Evolutionary conservation across 2,888 invertebrate genomes (phyloP).

Genomic region (Drosophila atroscutellata): DNA sequence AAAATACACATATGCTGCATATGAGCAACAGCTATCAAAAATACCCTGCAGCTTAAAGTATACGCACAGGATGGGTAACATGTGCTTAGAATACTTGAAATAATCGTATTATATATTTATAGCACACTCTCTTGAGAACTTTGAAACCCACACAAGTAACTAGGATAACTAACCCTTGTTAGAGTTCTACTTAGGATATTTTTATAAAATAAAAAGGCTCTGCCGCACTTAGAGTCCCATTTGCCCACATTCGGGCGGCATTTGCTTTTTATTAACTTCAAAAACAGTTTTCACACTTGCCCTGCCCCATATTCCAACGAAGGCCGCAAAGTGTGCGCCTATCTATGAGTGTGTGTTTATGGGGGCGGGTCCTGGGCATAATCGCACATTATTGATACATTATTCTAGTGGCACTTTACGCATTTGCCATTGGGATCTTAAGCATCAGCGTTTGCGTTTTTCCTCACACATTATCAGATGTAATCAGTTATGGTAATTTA

Average conservation of each 20-base stretch:
- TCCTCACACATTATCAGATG: background rate
- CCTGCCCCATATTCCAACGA: constrained; percentile 12
- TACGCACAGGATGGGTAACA: background rate
- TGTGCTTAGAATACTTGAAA: background rate
- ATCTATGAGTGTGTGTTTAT: constrained; percentile 8
- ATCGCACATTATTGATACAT: constrained; percentile 71
- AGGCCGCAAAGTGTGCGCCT: constrained; percentile 8
- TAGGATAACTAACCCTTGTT: background rate
- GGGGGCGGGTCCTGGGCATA: constrained; percentile 52
- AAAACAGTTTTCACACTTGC: constrained; percentile 39
- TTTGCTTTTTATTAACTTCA: constrained; percentile 60
- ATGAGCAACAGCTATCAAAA: constrained; percentile 14
- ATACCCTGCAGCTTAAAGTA: background rate
- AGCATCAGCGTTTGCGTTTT: background rate
- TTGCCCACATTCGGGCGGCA: constrained; percentile 21
- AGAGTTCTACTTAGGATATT: constrained; percentile 15
- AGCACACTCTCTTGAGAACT: background rate
- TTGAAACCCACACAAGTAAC: background rate
- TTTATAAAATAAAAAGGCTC: constrained; percentile 25
- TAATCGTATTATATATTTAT: background rate
- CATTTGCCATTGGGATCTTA: constrained; percentile 13
- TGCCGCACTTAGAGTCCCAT: constrained; percentile 36
- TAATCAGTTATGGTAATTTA: constrained; percentile 12
- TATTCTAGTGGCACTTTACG: constrained; percentile 56
- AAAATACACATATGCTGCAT: constrained; percentile 21